Conservation (phyloP, 2,888 invertebrate species). For the Parapristionchus giblindavisi region DNA sequence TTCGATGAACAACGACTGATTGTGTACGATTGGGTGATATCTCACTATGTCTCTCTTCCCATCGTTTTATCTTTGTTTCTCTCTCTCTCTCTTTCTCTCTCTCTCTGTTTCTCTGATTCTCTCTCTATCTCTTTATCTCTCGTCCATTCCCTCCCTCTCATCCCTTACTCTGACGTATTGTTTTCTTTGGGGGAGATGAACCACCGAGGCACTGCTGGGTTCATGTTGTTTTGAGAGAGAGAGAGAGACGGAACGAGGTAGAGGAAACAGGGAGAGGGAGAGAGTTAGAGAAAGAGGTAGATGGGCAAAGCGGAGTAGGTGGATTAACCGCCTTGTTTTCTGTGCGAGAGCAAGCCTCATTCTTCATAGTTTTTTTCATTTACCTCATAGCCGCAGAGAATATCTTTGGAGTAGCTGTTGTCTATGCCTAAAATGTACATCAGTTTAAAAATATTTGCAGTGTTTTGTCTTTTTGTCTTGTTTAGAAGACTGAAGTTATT, state of each 20-base stretch:
- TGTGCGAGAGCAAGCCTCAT: background rate
- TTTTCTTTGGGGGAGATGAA: background rate
- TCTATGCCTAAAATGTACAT: too few relatives aligned
- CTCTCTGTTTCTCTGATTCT: background rate
- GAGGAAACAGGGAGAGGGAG: background rate
- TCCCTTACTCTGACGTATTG: background rate
- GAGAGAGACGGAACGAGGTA: background rate
- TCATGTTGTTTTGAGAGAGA: background rate
- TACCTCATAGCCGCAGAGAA: too few relatives aligned
- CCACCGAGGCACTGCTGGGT: background rate
- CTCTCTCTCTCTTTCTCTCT: constrained; percentile 3
- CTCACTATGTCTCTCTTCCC: background rate
- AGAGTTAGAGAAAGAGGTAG: background rate
- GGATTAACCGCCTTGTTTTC: constrained; percentile 34
- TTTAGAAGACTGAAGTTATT: too few relatives aligned
- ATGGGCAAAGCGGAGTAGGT: background rate
- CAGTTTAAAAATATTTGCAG: too few relatives aligned
- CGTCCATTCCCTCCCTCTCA: background rate
- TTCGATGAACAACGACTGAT: too few relatives aligned
- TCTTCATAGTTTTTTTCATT: too few relatives aligned
- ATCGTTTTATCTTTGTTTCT: too few relatives aligned
- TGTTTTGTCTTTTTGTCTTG: too few relatives aligned
- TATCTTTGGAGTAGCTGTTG: too few relatives aligned
- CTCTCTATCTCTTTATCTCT: background rate
- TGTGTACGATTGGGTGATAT: too few relatives aligned